These are phyloP conservation scores for Mirounga angustirostris DNA, from an alignment of 2,113 vertebrate genomes.

Conservation along the genomic window DNA sequence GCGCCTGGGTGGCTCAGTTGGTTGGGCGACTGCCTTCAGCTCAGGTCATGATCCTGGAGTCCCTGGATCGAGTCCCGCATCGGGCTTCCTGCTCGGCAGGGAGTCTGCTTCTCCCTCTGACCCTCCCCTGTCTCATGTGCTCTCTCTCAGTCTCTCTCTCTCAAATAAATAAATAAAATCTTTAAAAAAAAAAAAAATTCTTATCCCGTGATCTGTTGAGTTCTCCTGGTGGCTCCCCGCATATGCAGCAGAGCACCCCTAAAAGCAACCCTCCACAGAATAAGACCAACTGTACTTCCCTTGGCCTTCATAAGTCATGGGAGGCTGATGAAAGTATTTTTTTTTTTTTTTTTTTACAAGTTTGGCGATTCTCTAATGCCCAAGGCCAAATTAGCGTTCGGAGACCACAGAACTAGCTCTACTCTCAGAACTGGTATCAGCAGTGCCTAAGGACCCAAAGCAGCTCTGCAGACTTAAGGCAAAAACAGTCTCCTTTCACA, in stretches of 20 bases:
- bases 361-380: background rate
- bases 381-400: background rate
- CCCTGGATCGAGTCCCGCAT: no score
- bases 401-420: background rate
- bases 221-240: background rate
- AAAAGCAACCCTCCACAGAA: background rate
- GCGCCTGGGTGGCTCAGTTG: no score
- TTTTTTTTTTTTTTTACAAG: background rate
- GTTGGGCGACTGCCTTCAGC: no score
- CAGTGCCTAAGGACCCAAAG: background rate
- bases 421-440: background rate
- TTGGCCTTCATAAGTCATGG: background rate
- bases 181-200: background rate
- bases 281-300: background rate
- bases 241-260: accelerated
- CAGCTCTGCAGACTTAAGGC: background rate
- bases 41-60: no score
- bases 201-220: background rate
- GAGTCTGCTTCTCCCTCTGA: no score
- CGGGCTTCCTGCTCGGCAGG: no score
- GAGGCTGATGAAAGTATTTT: background rate
- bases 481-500: background rate
- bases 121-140: no score
- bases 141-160: no score
- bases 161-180: no score